Conservation (phyloP, 2,888 invertebrate genomes). For the Lampropteryx suffumata region DNA sequence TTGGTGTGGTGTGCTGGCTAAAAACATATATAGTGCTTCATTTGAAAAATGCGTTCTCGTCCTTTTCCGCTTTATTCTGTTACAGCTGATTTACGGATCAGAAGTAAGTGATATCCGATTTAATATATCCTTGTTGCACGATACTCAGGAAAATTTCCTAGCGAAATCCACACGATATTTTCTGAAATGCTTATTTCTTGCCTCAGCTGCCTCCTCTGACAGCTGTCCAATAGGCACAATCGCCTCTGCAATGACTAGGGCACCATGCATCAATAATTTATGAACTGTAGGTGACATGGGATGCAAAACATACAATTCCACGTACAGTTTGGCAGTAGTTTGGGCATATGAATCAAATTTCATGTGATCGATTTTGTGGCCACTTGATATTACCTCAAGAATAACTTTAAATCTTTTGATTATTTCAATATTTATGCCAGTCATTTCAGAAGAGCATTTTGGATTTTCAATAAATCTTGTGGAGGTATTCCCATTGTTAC, state of each 20-base stretch:
- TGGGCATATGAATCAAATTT: background rate
- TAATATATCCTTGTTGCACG: background rate
- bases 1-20: no score
- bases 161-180: background rate
- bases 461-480: background rate
- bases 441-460: no score
- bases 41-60: no score
- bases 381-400: no score
- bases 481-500: background rate
- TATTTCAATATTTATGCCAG: no score
- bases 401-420: no score
- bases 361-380: background rate
- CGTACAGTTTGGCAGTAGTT: background rate
- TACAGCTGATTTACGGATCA: no score
- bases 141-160: background rate
- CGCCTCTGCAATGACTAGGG: background rate
- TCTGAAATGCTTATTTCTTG: background rate
- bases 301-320: background rate
- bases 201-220: background rate
- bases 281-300: background rate
- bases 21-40: no score
- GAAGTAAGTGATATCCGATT: background rate
- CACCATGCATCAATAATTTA: background rate
- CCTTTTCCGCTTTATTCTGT: no score
- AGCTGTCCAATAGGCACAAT: background rate